Base-by-base conservation (phyloP, 2,888 invertebrate genomes). In the Phortica magna region DNA sequence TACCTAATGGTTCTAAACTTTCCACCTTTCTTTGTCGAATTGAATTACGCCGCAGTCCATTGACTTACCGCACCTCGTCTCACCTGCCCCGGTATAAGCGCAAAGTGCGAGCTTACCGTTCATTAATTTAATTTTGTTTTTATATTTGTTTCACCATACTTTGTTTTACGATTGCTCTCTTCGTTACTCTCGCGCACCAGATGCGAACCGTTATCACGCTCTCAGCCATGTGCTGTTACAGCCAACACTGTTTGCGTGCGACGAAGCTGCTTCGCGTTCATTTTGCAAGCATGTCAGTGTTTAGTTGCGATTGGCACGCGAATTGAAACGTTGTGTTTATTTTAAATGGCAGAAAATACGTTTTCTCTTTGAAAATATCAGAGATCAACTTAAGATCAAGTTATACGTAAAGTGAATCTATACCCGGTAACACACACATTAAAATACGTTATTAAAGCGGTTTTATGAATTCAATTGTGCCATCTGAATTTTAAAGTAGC, bases 301-400 rank as follows among this genome's bases (percentile, higher is more conserved):
- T 87, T 85, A 87, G 89, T 90, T 80, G 80, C 80, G 80, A 80
- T 79, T 87, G 83, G 83, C 83, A 87, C 84, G 85, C 88, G 89
- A 85, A 81, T 83, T 83, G 79, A 77, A 65, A 76, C 77, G 83
- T 80, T 70, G 48, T 70, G 41, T 41, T 68, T 42, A 41, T 61
- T 65, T 41, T n/a, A 53, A 59, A 73, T 39, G 31, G 1, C 2
- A 31, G 31, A 31, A 1, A 1, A 31, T 31, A 53, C 42, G 12
- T 53, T 70, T 22, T 48, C 48, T 48, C 9, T n/a, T 17, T 48
- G 12, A 22, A 17, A 43, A 22, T 70, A 70, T 53, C 48, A 19
- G 17, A 6, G 42, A 5, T 48, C 14, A 53, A 70, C 3, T 65
- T 59, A 3, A 59, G 17, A 17, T 2, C 19, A 53, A 53, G 19